phyloP scores from a whole-genome alignment of 2,888 invertebrate genomes.

The Drosophila gaucha region DNA sequence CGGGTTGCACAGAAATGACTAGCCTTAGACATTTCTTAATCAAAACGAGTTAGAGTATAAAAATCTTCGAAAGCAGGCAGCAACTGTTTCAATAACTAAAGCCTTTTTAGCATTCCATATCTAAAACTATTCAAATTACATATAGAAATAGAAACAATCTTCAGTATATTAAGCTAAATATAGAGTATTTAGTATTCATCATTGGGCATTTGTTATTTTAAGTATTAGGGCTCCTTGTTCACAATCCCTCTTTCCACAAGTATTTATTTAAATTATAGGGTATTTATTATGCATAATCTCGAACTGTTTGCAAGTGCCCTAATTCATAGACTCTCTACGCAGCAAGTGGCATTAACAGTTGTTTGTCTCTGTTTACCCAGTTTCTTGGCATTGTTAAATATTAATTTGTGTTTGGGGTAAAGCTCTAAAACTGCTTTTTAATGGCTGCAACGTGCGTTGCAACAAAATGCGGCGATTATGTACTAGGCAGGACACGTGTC shows the following conservation, averaged over 20 bases:
- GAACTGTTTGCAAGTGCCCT: background rate
- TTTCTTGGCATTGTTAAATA: constrained; percentile 13
- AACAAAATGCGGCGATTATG: constrained; percentile 54
- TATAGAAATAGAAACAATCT: too few relatives aligned
- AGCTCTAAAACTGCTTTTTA: constrained; percentile 47
- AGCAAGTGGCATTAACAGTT: constrained; percentile 9
- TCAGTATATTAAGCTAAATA: too few relatives aligned
- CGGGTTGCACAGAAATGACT: too few relatives aligned
- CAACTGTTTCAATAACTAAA: too few relatives aligned
- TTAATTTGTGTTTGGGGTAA: constrained; percentile 28
- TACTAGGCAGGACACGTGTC: constrained; percentile 46
- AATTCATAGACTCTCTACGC: background rate
- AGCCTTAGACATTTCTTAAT: too few relatives aligned
- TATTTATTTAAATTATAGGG: background rate
- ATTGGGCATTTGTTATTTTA: background rate
- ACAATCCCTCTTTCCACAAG: too few relatives aligned
- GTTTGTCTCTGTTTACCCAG: constrained; percentile 4
- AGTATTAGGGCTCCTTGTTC: too few relatives aligned
- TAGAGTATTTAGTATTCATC: background rate
- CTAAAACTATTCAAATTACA: too few relatives aligned
- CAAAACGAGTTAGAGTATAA: too few relatives aligned
- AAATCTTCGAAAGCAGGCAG: too few relatives aligned
- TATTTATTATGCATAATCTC: background rate
- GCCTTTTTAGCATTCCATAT: too few relatives aligned
- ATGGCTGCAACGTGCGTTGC: constrained; percentile 68